Base-by-base conservation (phyloP, 2,797 vertebrate genomes). In the Halcyon smyrnensis region DNA sequence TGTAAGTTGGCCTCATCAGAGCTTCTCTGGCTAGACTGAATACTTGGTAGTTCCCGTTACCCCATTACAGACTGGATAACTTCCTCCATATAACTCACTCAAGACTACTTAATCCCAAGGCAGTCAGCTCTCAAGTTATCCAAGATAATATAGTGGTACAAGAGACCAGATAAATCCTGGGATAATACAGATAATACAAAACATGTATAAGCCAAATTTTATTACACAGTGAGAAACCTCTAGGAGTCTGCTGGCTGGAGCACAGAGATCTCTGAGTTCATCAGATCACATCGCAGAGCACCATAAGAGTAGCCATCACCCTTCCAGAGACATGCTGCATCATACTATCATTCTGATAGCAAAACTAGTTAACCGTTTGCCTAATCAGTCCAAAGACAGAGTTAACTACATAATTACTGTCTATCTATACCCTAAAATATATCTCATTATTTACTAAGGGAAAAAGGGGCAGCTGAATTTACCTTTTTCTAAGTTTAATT, bases 1-100 rank as follows among this genome's bases (percentile, higher is more conserved):
- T 3, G 8, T 1, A 54, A 56, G 23, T 37, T 48, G 32, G 54
- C 34, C 25, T 74, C 24, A 62, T 20, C 30, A 64, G 62, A 88
- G 32, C 19, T 74, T 54, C 19, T 11, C 3, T 5, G 34, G 39
- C 70, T 62, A 17, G 41, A 19, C 18, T 30, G 34, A 67, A 15
- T 3, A 30, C 24, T 36, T 3, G 3, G 19, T 34, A 53, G 30
- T 8, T 17, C 25, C 46, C 60, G 32, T 25, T 53, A 64, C 43
- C 62, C 36, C 0, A 0, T 7, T 34, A 50, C 1, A 71, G 39
- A 34, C 1, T 12, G 37, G 62, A 1, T 13, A 74, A 63, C 27
- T 18, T 56, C n/a, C 46, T 62, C 36, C 56, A 27, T 0, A 15
- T 23, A 71, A 65, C 25, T 36, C 80, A 32, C 13, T 25, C 68